Conservation (phyloP, 2,797 vertebrate genomes). For the Xerus rutilus region DNA sequence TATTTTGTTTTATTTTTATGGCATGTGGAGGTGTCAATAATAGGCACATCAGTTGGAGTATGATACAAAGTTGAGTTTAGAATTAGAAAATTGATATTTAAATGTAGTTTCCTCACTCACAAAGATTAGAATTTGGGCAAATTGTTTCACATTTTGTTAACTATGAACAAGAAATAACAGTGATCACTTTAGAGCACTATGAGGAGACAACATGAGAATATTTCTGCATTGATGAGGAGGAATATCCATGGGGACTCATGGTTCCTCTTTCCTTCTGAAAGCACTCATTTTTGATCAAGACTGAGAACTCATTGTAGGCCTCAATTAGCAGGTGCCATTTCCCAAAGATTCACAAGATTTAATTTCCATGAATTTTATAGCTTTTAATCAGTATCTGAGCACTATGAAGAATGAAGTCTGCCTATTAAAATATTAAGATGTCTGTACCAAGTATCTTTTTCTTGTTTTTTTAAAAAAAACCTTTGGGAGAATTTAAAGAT, state of each 20-base stretch:
- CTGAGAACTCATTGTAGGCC: neutral
- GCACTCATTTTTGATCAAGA: neutral
- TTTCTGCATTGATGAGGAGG: neutral
- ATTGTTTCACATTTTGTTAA: neutral
- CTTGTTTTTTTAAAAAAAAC: neutral
- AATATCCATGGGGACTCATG: neutral
- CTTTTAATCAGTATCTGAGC: neutral
- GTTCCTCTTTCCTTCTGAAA: neutral
- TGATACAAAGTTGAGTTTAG: neutral
- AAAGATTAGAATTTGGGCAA: neutral
- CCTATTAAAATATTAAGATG: neutral
- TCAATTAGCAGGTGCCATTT: neutral
- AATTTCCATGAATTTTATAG: neutral
- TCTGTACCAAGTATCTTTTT: neutral
- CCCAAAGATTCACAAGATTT: neutral
- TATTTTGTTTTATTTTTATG: neutral
- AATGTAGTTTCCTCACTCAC: neutral
- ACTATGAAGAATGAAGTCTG: neutral
- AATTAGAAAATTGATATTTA: conserved; percentile 27
- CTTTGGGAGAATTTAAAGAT: neutral
- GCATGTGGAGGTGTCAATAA: neutral
- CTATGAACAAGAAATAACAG: neutral
- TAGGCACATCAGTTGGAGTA: neutral
- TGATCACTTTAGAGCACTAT: neutral
- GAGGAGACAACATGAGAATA: neutral